phyloP scores from a whole-genome alignment of 2,797 vertebrate genomes.

The Hirundo rustica region DNA sequence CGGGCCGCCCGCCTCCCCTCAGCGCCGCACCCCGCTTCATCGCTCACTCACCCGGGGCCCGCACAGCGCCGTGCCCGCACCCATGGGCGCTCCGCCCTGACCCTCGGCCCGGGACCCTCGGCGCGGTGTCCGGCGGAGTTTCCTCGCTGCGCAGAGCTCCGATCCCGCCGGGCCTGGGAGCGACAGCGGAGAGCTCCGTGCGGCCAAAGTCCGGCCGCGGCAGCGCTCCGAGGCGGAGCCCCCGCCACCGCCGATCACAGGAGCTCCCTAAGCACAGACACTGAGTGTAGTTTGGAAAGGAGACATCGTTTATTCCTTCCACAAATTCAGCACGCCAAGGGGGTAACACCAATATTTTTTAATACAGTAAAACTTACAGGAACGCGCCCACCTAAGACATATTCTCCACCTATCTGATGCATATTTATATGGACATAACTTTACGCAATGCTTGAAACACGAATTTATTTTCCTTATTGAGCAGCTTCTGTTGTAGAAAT shows the following conservation, averaged over 20 bases:
- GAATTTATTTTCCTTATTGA: neutral
- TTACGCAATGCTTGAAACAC: neutral
- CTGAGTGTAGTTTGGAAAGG: rapidly evolving
- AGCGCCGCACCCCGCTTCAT: neutral
- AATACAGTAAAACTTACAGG: too few relatives aligned
- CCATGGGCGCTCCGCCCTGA: neutral
- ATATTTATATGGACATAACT: too few relatives aligned
- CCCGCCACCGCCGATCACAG: rapidly evolving
- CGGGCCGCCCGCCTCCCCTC: neutral
- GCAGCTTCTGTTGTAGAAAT: neutral
- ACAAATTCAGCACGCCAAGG: neutral
- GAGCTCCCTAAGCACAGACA: too few relatives aligned
- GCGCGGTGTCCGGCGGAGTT: too few relatives aligned
- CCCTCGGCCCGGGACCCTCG: neutral
- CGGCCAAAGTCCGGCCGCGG: neutral
- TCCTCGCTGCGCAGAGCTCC: neutral
- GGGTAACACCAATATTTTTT: too few relatives aligned
- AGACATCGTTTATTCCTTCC: neutral
- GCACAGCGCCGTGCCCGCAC: neutral
- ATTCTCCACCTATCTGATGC: neutral
- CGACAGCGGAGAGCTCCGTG: neutral
- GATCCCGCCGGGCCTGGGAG: neutral
- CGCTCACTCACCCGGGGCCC: conserved; percentile 5
- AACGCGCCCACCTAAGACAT: neutral
- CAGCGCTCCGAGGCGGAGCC: neutral